Evolutionary conservation across 2,888 invertebrate species (phyloP).

Genomic region (Hofmannophila pseudospretella): DNA sequence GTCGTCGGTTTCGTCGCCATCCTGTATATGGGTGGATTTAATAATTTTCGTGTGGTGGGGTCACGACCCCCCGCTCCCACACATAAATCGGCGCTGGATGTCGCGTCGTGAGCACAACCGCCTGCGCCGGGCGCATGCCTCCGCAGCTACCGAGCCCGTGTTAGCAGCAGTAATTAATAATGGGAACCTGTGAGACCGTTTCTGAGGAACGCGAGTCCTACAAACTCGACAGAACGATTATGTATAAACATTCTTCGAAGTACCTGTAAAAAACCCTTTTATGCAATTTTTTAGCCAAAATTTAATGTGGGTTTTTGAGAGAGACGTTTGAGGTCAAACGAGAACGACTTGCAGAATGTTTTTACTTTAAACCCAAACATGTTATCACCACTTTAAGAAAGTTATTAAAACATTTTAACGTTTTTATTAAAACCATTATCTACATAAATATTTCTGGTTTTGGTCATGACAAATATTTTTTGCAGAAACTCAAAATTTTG

Average conservation of each 20-base stretch:
- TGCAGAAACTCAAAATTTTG: constrained; percentile 32
- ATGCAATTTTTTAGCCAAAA: no score
- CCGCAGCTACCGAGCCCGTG: constrained; percentile 35
- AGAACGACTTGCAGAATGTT: neutral
- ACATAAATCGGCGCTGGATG: constrained; percentile 57
- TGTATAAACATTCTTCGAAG: no score
- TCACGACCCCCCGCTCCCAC: constrained; percentile 60
- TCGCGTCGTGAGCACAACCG: constrained; percentile 51
- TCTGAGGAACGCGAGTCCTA: neutral
- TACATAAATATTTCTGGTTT: constrained; percentile 8
- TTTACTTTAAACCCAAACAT: neutral
- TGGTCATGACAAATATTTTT: constrained; percentile 20
- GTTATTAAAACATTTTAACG: neutral
- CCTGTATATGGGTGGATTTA: constrained; percentile 43
- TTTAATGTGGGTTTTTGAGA: no score
- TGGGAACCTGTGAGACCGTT: constrained; percentile 7
- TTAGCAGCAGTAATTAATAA: constrained; percentile 16
- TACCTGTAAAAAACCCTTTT: no score
- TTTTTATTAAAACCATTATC: no score
- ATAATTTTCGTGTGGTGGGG: constrained; percentile 54
- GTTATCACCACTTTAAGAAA: neutral
- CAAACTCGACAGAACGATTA: no score
- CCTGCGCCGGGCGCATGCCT: constrained; percentile 26
- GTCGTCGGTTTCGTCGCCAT: no score
- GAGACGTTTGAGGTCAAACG: no score